Evolutionary conservation across 2,888 invertebrate species (phyloP), one percentile per base, ranked within the genome.

Genomic region (Pharmacophagus antenor): DNA sequence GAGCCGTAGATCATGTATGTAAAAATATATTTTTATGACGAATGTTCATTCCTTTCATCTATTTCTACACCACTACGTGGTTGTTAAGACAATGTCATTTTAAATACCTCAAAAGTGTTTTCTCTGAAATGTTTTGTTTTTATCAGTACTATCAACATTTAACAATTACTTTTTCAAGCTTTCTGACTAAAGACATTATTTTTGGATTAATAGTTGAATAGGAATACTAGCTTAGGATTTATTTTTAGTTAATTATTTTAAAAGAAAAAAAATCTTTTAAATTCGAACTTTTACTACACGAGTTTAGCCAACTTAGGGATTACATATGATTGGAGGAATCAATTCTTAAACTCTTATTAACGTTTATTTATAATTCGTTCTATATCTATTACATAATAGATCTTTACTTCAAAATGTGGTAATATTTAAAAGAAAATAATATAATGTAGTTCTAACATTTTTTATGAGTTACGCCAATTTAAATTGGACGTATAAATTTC

Each of bases 11-110:
- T 47, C 20, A 15, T 18, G 27, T 41, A 1, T 48, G 18, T 18
- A 20, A 15, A 21, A 23, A 22, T 23, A 22, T 41, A 37, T 47
- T 27, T 18, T 12, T 47, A 31, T 17, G 17, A n/a, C 21, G 20
- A 25, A 4, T 20, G 20, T 55, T 31, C 18, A n/a, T 49, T 56
- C 23, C 56, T 49, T 56, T 56, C 49, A 56, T 56, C 48, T 41
- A 23, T 56, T 56, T 42, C 20, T n/a, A 37, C 6, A 5, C 37
- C 37, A 37, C n/a, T 37, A 37, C 37, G 37, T n/a, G 8, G 37
- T 37, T 37, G 5, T 37, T n/a, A 37, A 8, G 37, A 37, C n/a
- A 37, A 37, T n/a, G 15, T 27, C n/a, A 37, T n/a, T 37, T 37
- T n/a, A n/a, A n/a, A 37, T 15, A 37, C 3, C 37, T 8, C 3